Percentiles rank a stretch among this genome's conserved stretches.
Evolutionary conservation across 1,140 invertebrate genomes (phyloP).

Genomic region (Parasteatoda tepidariorum): DNA sequence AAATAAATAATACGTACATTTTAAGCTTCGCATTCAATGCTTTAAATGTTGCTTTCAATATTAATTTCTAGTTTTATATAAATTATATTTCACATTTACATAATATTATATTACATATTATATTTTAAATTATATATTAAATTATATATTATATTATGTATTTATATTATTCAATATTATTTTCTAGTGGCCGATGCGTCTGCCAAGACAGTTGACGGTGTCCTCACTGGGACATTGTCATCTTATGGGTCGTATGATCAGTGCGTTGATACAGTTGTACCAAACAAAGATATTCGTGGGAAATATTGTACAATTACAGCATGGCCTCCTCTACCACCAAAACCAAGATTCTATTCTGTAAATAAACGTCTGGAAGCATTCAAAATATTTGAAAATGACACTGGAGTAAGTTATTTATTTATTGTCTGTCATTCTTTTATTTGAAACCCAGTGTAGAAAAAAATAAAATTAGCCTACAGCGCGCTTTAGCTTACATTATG

Average conservation of each 20-base stretch:
- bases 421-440: background rate
- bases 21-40: too few species aligned
- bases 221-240: constrained; percentile 56
- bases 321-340: constrained; percentile 12
- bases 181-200: constrained; percentile 60
- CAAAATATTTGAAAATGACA: constrained; percentile 37
- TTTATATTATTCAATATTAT: too few species aligned
- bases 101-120: too few species aligned
- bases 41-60: too few species aligned
- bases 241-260: constrained; percentile 61
- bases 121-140: too few species aligned
- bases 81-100: too few species aligned
- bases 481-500: too few species aligned
- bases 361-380: constrained; percentile 44
- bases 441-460: too few species aligned
- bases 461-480: too few species aligned
- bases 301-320: constrained; percentile 42
- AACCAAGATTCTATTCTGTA: constrained; percentile 36
- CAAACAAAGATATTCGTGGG: background rate
- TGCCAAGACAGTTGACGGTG: constrained; percentile 49
- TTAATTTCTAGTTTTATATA: too few species aligned
- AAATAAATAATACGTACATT: too few species aligned
- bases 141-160: too few species aligned
- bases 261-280: constrained; percentile 46
- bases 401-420: constrained; percentile 15